These are phyloP conservation scores for Sphaeramia orbicularis DNA, from an alignment of 2,797 vertebrate genomes.

Conservation along the genomic window DNA sequence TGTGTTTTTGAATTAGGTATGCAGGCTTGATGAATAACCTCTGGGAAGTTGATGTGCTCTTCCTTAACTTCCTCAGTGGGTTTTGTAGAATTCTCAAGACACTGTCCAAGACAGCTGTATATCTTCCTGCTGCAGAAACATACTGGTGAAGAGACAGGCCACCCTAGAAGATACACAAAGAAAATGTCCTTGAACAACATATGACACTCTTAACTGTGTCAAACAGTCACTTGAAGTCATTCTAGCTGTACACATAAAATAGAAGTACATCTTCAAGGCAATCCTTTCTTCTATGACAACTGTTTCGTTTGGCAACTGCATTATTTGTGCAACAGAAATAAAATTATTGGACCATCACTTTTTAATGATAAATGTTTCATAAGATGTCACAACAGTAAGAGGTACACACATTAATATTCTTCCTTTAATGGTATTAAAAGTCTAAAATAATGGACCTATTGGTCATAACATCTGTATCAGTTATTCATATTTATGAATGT, in stretches of 20 bases:
- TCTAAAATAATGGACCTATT: too few relatives aligned
- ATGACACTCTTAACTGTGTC: conserved; percentile 37
- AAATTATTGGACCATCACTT: conserved; percentile 7
- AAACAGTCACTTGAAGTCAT: conserved; percentile 39
- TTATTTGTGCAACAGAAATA: conserved; percentile 4
- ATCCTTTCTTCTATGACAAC: conserved; percentile 2
- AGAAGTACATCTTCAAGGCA: not conserved
- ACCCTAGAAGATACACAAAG: conserved; percentile 22
- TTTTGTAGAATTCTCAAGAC: conserved; percentile 33
- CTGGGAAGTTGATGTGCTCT: conserved; percentile 33
- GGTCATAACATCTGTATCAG: too few relatives aligned
- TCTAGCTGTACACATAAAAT: conserved; percentile 1
- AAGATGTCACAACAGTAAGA: not conserved
- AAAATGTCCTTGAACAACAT: conserved; percentile 32
- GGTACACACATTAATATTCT: not conserved
- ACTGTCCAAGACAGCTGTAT: not conserved
- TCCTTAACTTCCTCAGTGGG: conserved; percentile 23
- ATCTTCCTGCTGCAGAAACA: conserved; percentile 3
- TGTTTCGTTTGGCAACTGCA: not conserved
- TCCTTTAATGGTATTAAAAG: too few relatives aligned
- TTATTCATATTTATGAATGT: too few relatives aligned
- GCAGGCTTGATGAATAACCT: conserved; percentile 52
- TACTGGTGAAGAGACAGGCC: conserved; percentile 18
- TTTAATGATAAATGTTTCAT: not conserved
- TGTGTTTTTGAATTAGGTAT: conserved; percentile 47